Evolutionary conservation across 2,888 invertebrate genomes (phyloP), one percentile per base, ranked within the genome.

Genomic region (Epirrita christyi): DNA sequence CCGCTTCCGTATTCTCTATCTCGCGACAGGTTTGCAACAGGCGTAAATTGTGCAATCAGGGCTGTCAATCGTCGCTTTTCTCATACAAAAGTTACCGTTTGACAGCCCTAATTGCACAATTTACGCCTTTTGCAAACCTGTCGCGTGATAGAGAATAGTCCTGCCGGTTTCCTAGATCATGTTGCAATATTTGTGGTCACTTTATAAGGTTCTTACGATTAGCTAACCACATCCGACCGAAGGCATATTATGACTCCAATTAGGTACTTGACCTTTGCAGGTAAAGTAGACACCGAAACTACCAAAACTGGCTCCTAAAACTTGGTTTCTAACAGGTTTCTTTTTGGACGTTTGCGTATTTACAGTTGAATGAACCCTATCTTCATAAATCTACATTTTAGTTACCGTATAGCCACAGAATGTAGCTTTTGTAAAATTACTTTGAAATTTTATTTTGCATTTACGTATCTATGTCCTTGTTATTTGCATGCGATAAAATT

Each of bases 171-270:
- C 27, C 27, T 15, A 13, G 34, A 13, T 52, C 49, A 29, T 29
- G 10, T 51, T 47, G 44, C 53, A 44, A 34, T 48, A 41, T 41
- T 0, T 41, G 52, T 14, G 47, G 57, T 48, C 34, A 48, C 15
- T 11, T 37, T 7, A 37, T 37, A 37, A 10, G 7, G 37, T 38
- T 54, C 53, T 49, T 54, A 34, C 15, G 41, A 50, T 55, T 51
- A 45, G 43, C 46, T 44, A 43, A 55, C 55, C 55, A 55, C 59
- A 43, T 59, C 48, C 55, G 55, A 59, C 45, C 55, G 55, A 55
- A 59, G 50, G 44, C 53, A 36, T 48, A 21, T 21, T 21, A 58
- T 7, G 54, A 59, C 28, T 46, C 37, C 41, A 32, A 27, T 21
- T 10, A 43, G 55, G 46, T 55, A 43, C 47, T 40, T 55, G 59